Evolutionary conservation across 2,113 vertebrate species (phyloP).

Genomic region (Bagarius yarrelli): DNA sequence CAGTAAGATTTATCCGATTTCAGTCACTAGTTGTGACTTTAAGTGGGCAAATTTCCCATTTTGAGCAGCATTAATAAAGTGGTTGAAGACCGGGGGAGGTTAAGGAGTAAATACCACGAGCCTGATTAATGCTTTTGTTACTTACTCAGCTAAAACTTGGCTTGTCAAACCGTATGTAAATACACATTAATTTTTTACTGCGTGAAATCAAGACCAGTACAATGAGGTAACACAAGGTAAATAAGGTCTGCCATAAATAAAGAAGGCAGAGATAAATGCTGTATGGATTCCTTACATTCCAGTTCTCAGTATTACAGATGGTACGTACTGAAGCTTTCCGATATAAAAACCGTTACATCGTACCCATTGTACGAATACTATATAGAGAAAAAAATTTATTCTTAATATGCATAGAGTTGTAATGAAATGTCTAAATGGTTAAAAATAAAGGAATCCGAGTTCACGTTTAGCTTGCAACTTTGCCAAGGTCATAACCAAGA

Average conservation of each 20-base stretch:
- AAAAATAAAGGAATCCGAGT: neutral
- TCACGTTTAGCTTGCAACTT: neutral
- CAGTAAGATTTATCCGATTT: conserved; percentile 16
- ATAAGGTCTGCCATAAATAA: neutral
- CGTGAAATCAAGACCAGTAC: neutral
- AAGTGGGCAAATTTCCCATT: conserved; percentile 23
- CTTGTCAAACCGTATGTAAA: conserved; percentile 10
- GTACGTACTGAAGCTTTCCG: conserved; percentile 24
- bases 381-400: conserved; percentile 7
- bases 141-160: conserved; percentile 42
- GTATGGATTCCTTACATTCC: conserved; percentile 60
- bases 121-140: conserved; percentile 47
- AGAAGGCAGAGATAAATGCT: conserved; percentile 33
- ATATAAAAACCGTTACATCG: conserved; percentile 38
- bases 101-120: neutral
- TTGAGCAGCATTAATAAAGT: conserved; percentile 38
- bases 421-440: neutral
- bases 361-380: conserved; percentile 36
- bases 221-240: neutral
- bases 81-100: conserved; percentile 32
- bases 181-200: neutral
- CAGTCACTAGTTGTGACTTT: neutral
- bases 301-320: conserved; percentile 54
- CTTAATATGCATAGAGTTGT: neutral
- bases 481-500: neutral